Evolutionary conservation across 1,140 invertebrate genomes (phyloP).

Genomic region (Hydropsyche tenuis): DNA sequence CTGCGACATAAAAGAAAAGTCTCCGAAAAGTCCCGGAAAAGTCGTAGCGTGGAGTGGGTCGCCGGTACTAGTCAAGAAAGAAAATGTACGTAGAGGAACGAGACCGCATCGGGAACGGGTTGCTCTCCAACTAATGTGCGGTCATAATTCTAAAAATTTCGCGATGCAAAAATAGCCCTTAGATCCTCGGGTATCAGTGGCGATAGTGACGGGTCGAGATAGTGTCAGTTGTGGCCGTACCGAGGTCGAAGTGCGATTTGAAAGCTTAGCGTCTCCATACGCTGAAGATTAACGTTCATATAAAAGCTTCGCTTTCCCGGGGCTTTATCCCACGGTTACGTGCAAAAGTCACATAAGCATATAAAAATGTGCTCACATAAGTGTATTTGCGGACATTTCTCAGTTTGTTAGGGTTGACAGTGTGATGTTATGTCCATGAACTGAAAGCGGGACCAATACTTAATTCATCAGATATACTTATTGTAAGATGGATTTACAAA

Average conservation of each 20-base stretch:
- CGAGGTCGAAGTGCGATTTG: constrained; percentile 9
- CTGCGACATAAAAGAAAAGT: constrained; percentile 21
- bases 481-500: too few species aligned
- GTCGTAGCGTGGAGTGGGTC: background rate
- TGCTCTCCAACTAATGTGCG: too few species aligned
- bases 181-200: too few species aligned
- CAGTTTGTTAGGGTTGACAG: background rate
- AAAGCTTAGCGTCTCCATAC: constrained; percentile 38
- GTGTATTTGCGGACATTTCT: background rate
- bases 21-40: constrained; percentile 8
- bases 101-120: too few species aligned
- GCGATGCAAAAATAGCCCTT: too few species aligned
- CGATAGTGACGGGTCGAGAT: too few species aligned
- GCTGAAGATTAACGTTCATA: constrained; percentile 37
- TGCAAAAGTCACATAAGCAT: background rate
- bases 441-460: too few species aligned
- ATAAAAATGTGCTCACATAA: background rate
- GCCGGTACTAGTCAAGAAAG: background rate
- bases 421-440: too few species aligned
- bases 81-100: background rate
- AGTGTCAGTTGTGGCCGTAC: too few species aligned
- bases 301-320: constrained; percentile 37
- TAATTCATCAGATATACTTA: too few species aligned
- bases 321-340: constrained; percentile 29
- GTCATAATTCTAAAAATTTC: too few species aligned